Evolutionary conservation across 2,113 vertebrate genomes (phyloP).

Genomic region (Mus pahari): DNA sequence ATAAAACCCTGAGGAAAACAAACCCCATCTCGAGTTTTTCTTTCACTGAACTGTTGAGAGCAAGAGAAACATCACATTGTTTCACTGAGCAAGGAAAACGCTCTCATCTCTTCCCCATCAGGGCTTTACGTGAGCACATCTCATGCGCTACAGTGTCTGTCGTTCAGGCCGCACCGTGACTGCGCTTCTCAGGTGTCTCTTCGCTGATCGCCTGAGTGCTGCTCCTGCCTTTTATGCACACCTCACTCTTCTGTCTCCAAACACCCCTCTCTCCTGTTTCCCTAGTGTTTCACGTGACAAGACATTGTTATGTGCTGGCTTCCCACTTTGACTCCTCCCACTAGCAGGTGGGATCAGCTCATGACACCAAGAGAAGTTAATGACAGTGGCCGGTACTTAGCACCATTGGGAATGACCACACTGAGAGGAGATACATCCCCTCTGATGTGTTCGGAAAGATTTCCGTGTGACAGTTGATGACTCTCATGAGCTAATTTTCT

Average conservation of each 20-base stretch:
- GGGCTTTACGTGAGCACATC: fast-evolving
- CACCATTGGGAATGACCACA: background rate
- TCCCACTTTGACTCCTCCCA: background rate
- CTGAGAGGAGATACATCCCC: background rate
- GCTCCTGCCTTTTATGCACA: background rate
- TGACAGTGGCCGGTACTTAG: background rate
- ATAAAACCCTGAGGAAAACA: background rate
- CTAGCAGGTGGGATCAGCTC: background rate
- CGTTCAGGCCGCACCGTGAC: background rate
- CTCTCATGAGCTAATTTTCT: constrained; percentile 36
- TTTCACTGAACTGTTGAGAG: background rate
- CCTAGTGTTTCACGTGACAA: background rate
- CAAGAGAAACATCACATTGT: background rate
- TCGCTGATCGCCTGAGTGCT: background rate
- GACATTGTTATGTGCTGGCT: background rate
- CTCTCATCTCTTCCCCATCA: background rate
- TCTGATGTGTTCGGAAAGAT: background rate
- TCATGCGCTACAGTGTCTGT: no score
- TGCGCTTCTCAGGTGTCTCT: background rate
- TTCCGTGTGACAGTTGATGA: background rate
- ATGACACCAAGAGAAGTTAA: background rate
- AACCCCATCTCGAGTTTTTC: background rate
- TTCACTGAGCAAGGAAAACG: background rate
- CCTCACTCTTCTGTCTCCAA: background rate
- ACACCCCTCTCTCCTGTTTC: background rate